Conservation (phyloP, 2,888 invertebrate species). For the Sipha maydis region DNA sequence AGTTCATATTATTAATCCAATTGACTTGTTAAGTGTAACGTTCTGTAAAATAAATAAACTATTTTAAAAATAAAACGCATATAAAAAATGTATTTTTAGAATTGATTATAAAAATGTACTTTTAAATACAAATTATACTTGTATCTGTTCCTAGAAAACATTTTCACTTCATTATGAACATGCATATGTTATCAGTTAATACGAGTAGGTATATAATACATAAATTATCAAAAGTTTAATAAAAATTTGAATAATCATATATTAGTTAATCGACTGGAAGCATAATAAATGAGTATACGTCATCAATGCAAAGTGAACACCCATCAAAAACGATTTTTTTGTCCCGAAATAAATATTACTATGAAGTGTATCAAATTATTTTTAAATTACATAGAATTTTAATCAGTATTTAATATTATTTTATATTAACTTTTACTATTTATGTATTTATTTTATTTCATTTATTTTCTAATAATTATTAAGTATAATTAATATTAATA, state of each 20-base stretch:
- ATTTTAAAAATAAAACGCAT: background rate
- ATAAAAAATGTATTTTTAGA: background rate
- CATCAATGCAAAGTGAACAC: background rate
- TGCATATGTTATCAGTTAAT: slow-evolving; percentile 25
- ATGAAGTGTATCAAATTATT: background rate
- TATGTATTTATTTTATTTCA: too few species aligned
- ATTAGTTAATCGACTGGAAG: slow-evolving; percentile 25
- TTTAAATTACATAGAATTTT: too few species aligned
- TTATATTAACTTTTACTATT: too few species aligned
- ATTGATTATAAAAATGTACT: slow-evolving; percentile 15
- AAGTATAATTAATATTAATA: background rate
- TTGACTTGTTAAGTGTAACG: background rate
- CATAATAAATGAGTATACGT: background rate
- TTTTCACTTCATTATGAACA: slow-evolving; percentile 23
- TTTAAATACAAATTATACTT: background rate
- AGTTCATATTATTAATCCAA: background rate
- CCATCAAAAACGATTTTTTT: background rate
- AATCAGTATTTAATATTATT: too few species aligned
- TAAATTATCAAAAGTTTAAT: slow-evolving; percentile 31
- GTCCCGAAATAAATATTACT: background rate
- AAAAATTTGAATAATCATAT: slow-evolving; percentile 24
- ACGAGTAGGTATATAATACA: background rate
- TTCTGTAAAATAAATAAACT: background rate
- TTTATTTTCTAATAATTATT: background rate
- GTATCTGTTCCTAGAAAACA: background rate